Evolutionary conservation across 2,888 invertebrate genomes (phyloP).

Genomic region (Disparrhopalites patrizii): DNA sequence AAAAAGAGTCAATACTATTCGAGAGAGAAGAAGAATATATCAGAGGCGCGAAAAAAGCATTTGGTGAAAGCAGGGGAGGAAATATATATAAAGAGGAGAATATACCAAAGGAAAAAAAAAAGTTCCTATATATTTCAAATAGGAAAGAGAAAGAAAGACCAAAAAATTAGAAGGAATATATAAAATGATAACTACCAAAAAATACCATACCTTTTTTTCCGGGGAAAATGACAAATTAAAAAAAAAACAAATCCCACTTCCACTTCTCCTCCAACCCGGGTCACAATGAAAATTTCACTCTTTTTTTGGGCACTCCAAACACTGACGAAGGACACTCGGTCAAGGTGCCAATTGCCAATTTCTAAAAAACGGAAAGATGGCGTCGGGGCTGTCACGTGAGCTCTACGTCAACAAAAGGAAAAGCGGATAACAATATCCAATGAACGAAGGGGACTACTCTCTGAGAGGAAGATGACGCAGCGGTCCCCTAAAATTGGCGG

Average conservation of each 20-base stretch:
- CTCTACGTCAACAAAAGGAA: constrained; percentile 30
- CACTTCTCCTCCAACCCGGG: constrained; percentile 18
- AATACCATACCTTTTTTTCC: constrained; percentile 7
- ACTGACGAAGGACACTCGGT: constrained; percentile 30
- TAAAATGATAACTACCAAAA: neutral
- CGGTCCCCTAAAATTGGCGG: constrained; percentile 20
- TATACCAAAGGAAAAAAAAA: neutral
- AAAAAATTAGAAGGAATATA: neutral
- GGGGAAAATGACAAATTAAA: constrained; percentile 27
- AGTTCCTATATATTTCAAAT: neutral
- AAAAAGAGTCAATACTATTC: constrained; percentile 20
- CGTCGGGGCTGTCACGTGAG: constrained; percentile 60
- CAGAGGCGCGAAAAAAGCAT: constrained; percentile 28
- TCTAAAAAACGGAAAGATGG: constrained; percentile 57
- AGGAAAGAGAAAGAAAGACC: neutral
- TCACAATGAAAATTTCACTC: constrained; percentile 1
- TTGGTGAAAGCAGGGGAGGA: constrained; percentile 28
- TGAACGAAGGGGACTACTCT: constrained; percentile 13
- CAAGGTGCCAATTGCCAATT: constrained; percentile 30
- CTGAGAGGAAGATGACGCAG: constrained; percentile 7
- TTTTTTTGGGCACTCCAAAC: too few species aligned
- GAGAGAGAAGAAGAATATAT: constrained; percentile 9
- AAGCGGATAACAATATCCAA: constrained; percentile 28
- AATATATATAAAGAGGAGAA: constrained; percentile 12
- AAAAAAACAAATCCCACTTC: constrained; percentile 7